Evolutionary conservation across 30 jellyfish, hydroid and myxozoan genomes (phyloP), one percentile per base, ranked within the genome.

Genomic region (Morbakka virulenta): DNA sequence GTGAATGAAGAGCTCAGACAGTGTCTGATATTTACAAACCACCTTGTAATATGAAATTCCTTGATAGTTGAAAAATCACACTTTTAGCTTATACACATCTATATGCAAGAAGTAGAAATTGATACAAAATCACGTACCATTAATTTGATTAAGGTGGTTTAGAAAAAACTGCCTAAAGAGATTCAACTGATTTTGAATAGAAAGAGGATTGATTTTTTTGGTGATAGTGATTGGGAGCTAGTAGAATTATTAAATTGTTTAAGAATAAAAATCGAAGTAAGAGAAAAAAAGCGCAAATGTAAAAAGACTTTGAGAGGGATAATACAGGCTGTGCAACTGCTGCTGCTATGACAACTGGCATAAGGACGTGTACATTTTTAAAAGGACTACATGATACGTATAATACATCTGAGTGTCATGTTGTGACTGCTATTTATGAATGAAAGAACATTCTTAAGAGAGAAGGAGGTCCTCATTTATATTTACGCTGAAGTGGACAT

Each of bases 211-310:
- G 48, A 70, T 22, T 11, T 70, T 13, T 70, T 20, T 21, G 82
- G 50, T 14, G 70, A 70, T 35, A 48, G 24, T 17, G 82, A 70
- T 50, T 70, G 82, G 82, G 72, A 70, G 69, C 82, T 70, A 35
- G 21, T 70, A 36, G 0, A 70, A 4, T 14, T 35, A 28, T 48
- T 70, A 36, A 36, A 70, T 70, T 35, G 69, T 50, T 70, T 41
- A 70, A 36, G 70, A 48, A 36, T 35, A 41, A 70, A 70, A 41
- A 35, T 34, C 14, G 82, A 70, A 48, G 82, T 50, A 48, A 35
- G 82, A 41, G 82, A 70, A 41, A 70, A 70, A 41, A 70, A 14
- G 47, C 70, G 12, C 48, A 50, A 41, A 70, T 27, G 50, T 41
- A 25, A 70, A 70, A 48, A 70, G 72, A 70, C 2, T 31, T 48